Evolutionary conservation across 1,140 invertebrate species (phyloP).

Genomic region (Aleiodes sp.): DNA sequence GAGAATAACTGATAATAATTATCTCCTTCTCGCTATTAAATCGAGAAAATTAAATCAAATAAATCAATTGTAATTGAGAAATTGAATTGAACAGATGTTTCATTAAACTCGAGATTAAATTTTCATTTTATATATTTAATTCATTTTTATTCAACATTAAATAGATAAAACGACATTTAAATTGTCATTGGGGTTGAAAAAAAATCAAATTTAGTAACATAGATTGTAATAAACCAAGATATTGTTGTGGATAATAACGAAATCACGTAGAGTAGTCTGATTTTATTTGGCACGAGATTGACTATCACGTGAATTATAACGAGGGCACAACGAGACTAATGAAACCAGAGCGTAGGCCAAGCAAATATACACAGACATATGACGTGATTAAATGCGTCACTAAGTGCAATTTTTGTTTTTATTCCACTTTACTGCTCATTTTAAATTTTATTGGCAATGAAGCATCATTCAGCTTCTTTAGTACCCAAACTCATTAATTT

Average conservation of each 20-base stretch:
- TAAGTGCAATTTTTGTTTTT: neutral
- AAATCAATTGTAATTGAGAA: conserved; percentile 1
- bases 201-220: neutral
- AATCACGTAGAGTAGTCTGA: no score
- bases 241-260: neutral
- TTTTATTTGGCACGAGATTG: neutral
- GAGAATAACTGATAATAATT: neutral
- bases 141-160: no score
- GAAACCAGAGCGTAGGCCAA: conserved; percentile 2
- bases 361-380: neutral
- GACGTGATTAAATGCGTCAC: neutral
- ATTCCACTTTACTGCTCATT: no score
- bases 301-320: conserved; percentile 20
- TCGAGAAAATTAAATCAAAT: neutral
- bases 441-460: no score
- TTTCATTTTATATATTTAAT: neutral
- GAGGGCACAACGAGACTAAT: neutral
- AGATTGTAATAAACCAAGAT: conserved; percentile 1
- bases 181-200: neutral
- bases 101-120: neutral
- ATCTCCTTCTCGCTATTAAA: neutral
- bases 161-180: conserved; percentile 21
- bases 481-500: no score
- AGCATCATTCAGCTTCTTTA: no score
- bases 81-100: neutral